Base-by-base conservation (phyloP, 2,113 vertebrate genomes). In the Chelonoidis abingdonii region DNA sequence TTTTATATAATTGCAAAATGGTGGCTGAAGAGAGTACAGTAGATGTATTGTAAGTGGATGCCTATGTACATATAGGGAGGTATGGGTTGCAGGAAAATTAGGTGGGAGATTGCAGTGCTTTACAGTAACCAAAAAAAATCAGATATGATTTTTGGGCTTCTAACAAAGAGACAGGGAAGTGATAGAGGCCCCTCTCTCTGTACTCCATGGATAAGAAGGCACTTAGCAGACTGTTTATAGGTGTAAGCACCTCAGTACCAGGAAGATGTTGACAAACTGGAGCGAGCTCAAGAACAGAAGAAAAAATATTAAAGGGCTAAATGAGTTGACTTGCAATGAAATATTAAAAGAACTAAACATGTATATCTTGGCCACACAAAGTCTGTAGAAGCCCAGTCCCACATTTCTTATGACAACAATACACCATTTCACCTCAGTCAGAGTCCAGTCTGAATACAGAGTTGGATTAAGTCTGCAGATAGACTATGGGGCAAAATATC, bases 191-290 rank as follows among this genome's bases (percentile, higher is more conserved):
- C 88, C 90, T 90, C 94, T 95, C 87, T 9, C 87, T 44, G 12
- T 31, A 95, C 81, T 94, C 89, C 92, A 91, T 75, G 92, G 95
- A 97, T 97, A 95, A 97, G 96, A 95, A 87, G 94, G 95, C 95
- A 97, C 16, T 83, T 85, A 44, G 0, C 81, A 95, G 93, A 62
- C 92, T 92, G 93, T 95, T 90, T 95, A 93, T 88, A 95, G 84
- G 96, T 96, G 96, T 91, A 95, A 95, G 94, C 80, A 97, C 75
- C 78, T 94, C 93, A 94, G 65, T 83, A 88, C 84, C 93, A 90
- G 95, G 96, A 96, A 97, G 87, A 84, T 29, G 41, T 27, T 47
- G 41, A 27, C 75, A 82, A 89, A 85, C 93, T 95, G 89, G 92
- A 96, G 89, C 54, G 94, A 95, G 94, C 57, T 96, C 89, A 94